A percentile compares a stretch with the other conserved stretches of the same genome.
These are phyloP conservation scores for Trachelipus rathkii DNA, from an alignment of 1,140 invertebrate genomes.

Conservation along the genomic window DNA sequence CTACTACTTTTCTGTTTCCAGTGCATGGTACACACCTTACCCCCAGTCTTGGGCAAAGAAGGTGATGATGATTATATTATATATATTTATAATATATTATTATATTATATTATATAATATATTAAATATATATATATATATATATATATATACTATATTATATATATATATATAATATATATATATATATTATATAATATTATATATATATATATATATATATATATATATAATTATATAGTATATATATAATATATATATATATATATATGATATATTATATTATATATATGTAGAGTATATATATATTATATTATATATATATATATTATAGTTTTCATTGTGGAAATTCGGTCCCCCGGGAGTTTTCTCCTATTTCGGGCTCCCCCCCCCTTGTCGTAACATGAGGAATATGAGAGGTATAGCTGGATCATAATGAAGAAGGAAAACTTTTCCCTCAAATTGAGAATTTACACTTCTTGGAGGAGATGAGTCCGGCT, in stretches of 20 bases:
- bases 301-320: background rate
- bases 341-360: background rate
- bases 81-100: too few relatives aligned
- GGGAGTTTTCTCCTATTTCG: background rate
- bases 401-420: conserved; percentile 86
- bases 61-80: too few relatives aligned
- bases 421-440: conserved; percentile 70
- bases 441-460: conserved; percentile 89
- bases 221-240: background rate
- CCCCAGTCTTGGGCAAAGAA: too few relatives aligned
- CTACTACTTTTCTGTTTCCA: too few relatives aligned
- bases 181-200: too few relatives aligned
- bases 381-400: too few relatives aligned
- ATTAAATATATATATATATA: too few relatives aligned
- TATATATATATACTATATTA: too few relatives aligned
- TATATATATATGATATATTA: background rate
- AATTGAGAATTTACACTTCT: conserved; percentile 82
- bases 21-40: too few relatives aligned
- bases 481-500: conserved; percentile 80
- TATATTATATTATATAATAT: too few relatives aligned
- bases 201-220: background rate
- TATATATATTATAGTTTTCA: background rate
- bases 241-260: background rate
- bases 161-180: too few relatives aligned
- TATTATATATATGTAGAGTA: background rate